Conservation (phyloP, 2,797 vertebrate genomes). For the Hemitrygon akajei region DNA sequence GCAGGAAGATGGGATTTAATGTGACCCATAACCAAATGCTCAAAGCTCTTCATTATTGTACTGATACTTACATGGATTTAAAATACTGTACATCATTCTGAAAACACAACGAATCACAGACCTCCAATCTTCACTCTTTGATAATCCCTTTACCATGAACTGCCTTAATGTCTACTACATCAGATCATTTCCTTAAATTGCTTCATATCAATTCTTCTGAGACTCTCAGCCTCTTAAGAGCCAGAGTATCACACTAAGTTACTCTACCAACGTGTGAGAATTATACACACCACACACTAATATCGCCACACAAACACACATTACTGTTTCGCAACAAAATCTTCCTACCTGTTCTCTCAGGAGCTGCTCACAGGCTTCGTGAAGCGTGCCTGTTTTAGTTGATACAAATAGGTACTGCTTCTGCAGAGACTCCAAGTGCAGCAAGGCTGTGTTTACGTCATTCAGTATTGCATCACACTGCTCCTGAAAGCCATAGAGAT, state of each 20-base stretch:
- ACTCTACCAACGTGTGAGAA: background rate
- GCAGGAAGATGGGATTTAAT: no score
- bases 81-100: background rate
- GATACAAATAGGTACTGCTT: constrained; percentile 96
- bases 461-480: constrained; percentile 86
- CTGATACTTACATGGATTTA: background rate
- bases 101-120: background rate
- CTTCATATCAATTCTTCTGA: background rate
- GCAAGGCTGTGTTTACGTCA: constrained; percentile 80
- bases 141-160: background rate
- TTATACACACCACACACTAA: background rate
- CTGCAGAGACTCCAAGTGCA: constrained; percentile 85
- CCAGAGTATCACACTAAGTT: background rate
- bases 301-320: background rate
- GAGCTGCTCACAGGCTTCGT: constrained; percentile 93
- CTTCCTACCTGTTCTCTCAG: constrained; percentile 83
- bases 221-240: background rate
- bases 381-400: constrained; percentile 87
- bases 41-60: no score
- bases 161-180: background rate
- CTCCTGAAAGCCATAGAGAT: constrained; percentile 85
- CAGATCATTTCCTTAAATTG: background rate
- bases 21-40: no score
- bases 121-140: background rate
- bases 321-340: background rate